A percentile compares a stretch with the other conserved stretches of the same genome.
phyloP scores from a whole-genome alignment of 2,113 vertebrate genomes.

The Sialia sialis region DNA sequence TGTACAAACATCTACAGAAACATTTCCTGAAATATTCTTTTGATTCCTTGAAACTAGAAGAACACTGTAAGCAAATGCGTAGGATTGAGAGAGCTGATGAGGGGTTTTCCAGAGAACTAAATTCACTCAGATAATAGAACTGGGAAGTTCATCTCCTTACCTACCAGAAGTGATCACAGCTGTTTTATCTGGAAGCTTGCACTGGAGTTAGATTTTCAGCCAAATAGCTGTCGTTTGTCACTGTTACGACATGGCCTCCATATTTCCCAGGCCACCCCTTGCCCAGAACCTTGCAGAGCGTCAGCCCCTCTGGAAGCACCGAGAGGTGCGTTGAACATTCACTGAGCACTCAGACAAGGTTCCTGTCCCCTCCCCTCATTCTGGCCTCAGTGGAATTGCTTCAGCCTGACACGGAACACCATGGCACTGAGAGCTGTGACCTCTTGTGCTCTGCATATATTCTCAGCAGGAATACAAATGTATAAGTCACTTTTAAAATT shows the following conservation, averaged over 20 bases:
- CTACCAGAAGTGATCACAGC: background rate
- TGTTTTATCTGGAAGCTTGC: background rate
- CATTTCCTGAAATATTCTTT: background rate
- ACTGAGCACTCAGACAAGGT: no score
- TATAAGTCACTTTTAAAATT: background rate
- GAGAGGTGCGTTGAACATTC: no score
- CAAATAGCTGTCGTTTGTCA: background rate
- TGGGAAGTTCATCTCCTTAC: background rate
- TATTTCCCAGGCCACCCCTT: background rate
- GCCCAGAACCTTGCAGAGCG: background rate
- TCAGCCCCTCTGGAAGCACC: background rate
- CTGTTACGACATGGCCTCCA: background rate
- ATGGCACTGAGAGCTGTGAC: rapidly evolving
- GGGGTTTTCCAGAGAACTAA: background rate
- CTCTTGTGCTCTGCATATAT: background rate
- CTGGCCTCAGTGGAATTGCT: background rate
- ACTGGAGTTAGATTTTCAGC: background rate
- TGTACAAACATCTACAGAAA: background rate
- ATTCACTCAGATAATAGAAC: background rate
- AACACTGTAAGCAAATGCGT: background rate
- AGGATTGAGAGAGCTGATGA: background rate
- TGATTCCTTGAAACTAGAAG: background rate
- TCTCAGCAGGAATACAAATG: background rate
- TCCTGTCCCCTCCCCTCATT: background rate
- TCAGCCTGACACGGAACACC: background rate